Evolutionary conservation across 2,888 invertebrate species (phyloP), one percentile per base, ranked within the genome.

Genomic region (Drosophila incognita): DNA sequence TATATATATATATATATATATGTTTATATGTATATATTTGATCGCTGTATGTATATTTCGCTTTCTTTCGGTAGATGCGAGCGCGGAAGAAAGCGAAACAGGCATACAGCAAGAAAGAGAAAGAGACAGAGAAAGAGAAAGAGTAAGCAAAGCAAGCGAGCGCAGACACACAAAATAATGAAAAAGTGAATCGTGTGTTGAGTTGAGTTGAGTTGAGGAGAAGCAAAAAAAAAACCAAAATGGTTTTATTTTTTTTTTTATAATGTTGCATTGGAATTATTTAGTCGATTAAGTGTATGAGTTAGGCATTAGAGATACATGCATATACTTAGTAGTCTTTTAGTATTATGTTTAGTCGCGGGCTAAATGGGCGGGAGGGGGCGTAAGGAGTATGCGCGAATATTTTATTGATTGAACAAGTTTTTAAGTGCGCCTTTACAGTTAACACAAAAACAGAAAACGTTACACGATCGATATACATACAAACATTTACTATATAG

Each of bases 371-470:
- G 24, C 18, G 54, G 35, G 24, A 10, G 54, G 35, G 53, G 54
- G 42, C n/a, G 11, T 53, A 53, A 48, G 40, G 46, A 31, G 51
- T 38, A 36, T 57, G 52, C 66, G 61, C 63, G 66, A 68, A 53
- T 21, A 33, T 46, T 79, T 49, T 74, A 67, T 64, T 48, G 49
- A 76, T 31, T 53, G 35, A 69, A 53, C 81, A 57, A 7, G 52
- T 52, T 65, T 66, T 69, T 63, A 77, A 71, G 66, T 63, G 49
- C 53, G 54, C 74, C 82, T 83, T 76, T 60, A 62, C 57, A 69
- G 83, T 74, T 69, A 64, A 72, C 68, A 72, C 66, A 42, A 21
- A 42, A 40, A 40, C 11, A n/a, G 13, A 46, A 21, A 46, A 46
- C 24, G 66, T 66, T 53, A 65, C 60, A 49, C 66, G 53, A 65